Conservation (phyloP, 92 coral and sea anemone genomes). For the Paramuricea clavata region DNA sequence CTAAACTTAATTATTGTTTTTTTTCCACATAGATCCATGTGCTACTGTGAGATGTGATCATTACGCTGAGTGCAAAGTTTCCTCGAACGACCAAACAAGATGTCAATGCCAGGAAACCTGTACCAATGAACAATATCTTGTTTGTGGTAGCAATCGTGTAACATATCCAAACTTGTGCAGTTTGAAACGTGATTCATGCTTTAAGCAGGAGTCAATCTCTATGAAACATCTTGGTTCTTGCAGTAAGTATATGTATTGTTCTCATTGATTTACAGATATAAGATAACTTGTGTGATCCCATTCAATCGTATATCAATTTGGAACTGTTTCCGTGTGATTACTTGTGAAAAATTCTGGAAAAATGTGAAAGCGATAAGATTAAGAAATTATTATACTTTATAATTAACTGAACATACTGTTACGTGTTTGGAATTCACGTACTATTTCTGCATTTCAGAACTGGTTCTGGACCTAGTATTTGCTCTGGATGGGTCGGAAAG, state of each 20-base stretch:
- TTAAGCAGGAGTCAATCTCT: constrained; percentile 76
- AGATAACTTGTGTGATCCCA: too few relatives aligned
- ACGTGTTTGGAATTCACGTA: background rate
- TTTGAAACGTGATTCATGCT: constrained; percentile 81
- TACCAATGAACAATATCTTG: constrained; percentile 16
- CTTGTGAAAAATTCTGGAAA: too few relatives aligned
- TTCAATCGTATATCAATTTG: too few relatives aligned
- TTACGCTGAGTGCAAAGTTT: constrained; percentile 85
- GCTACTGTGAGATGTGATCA: constrained; percentile 86
- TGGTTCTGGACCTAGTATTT: constrained; percentile 48
- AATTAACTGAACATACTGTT: too few relatives aligned
- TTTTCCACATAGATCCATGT: constrained; percentile 79
- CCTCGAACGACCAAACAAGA: constrained; percentile 81
- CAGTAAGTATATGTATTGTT: constrained; percentile 74
- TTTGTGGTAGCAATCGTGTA: constrained; percentile 36
- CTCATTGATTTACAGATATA: background rate
- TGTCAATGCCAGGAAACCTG: constrained; percentile 82
- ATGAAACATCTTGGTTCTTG: constrained; percentile 79
- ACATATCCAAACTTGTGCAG: constrained; percentile 28
- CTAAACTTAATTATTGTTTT: background rate
- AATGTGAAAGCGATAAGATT: background rate
- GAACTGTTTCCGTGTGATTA: too few relatives aligned
- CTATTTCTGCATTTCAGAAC: background rate
- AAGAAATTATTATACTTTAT: background rate
- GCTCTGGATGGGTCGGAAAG: constrained; percentile 72